phyloP scores from a whole-genome alignment of 2,888 invertebrate species.

The Drosophila flavopinicola region DNA sequence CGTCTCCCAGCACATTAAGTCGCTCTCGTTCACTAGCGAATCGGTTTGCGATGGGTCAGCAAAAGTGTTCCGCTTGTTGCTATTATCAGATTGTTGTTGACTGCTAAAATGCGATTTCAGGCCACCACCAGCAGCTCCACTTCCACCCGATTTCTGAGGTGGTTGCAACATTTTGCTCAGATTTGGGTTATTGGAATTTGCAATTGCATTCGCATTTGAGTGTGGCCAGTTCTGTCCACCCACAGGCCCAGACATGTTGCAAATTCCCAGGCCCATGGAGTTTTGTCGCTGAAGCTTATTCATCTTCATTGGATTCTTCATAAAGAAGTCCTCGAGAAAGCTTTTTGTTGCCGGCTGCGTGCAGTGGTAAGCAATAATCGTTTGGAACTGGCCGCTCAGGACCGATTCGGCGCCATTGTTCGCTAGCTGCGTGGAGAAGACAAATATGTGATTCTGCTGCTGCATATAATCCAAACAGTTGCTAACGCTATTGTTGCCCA shows the following conservation, averaged over 20 bases:
- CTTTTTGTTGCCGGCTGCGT: slow-evolving; percentile 97
- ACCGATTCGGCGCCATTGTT: slow-evolving; percentile 98
- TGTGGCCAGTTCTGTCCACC: slow-evolving; percentile 25
- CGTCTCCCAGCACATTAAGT: slow-evolving; percentile 86
- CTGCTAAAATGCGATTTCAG: slow-evolving; percentile 48
- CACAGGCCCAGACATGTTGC: slow-evolving; percentile 40
- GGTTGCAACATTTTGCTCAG: slow-evolving; percentile 42
- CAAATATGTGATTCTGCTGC: slow-evolving; percentile 99
- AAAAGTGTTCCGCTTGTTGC: slow-evolving; percentile 47
- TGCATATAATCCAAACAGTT: slow-evolving; percentile 89
- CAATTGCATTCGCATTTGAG: slow-evolving; percentile 24
- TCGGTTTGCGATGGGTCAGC: slow-evolving; percentile 43
- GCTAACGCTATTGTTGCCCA: slow-evolving; percentile 31
- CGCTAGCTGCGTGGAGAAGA: slow-evolving; percentile 96
- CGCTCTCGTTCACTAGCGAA: slow-evolving; percentile 83
- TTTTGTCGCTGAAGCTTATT: slow-evolving; percentile 94
- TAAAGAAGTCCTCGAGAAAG: slow-evolving; percentile 90
- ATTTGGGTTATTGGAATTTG: slow-evolving; percentile 32
- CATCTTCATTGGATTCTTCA: slow-evolving; percentile 96
- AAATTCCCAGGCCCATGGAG: slow-evolving; percentile 62
- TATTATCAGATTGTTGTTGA: slow-evolving; percentile 35
- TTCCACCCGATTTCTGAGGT: slow-evolving; percentile 34
- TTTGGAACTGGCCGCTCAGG: slow-evolving; percentile 93
- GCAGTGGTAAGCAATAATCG: slow-evolving; percentile 97
- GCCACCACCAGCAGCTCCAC: slow-evolving; percentile 1